Base-by-base conservation (phyloP, 2,797 vertebrate genomes). In the Chaetophractus vellerosus region DNA sequence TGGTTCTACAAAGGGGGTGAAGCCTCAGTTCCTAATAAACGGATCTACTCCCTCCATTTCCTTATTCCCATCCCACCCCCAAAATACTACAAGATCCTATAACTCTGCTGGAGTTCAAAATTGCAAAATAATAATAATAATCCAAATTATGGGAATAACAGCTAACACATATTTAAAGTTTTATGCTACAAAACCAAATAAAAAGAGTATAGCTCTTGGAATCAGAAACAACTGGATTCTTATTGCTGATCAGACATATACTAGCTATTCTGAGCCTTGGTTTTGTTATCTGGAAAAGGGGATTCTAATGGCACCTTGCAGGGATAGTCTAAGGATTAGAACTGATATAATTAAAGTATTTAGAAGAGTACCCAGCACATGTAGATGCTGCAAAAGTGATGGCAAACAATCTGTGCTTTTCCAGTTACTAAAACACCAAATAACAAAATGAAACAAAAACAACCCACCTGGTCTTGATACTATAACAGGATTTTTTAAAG, bases 301-400 rank as follows among this genome's bases (percentile, higher is more conserved):
- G n/a, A 9, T 4, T 18, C 45, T 69, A 23, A 1, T 12, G 2
- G 8, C 63, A 48, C 19, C 28, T 0, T 7, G 21, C n/a, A 19
- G 84, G 26, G 19, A 14, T 41, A 14, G 0, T 10, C 12, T 38
- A 28, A 9, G 16, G 38, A 59, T 31, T 0, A 24, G 86, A 38
- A 14, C 9, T 0, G 2, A 10, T 1, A 2, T 5, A 8, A 6
- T 2, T 3, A 9, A 2, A 24, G 33, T 7, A 2, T 9, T 26
- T 6, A 3, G 21, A 7, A 19, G 14, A 66, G 38, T 0, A 14
- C 5, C 4, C 33, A 14, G 45, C 36, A 38, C 41, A 10, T 3
- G 57, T 6, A 18, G 11, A 6, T 0, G 9, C 45, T 55, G 33
- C 66, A 19, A 52, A 52, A 26, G 41, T 0, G 24, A 11, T 15